Evolutionary conservation across 2,797 vertebrate species (phyloP), one percentile per base, ranked within the genome.

Genomic region (Xenops minutus): DNA sequence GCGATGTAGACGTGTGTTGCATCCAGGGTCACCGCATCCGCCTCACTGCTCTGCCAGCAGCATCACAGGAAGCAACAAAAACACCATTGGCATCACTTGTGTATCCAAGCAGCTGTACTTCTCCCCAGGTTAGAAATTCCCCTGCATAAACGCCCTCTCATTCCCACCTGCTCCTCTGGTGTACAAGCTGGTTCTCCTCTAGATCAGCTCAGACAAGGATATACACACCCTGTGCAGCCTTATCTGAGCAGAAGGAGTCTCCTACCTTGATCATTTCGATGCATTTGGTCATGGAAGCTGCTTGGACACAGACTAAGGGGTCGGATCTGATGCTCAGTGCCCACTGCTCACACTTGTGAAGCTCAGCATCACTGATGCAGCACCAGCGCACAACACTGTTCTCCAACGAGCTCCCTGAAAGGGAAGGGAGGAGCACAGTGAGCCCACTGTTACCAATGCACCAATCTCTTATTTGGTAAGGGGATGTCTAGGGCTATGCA

Each of bases 371-470:
- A 64, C 99, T 99, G 89, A 99, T 98, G 89, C 99, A 99, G 97
- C 99, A 99, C 99, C 99, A 99, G 41, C 99, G 98, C 79, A 99
- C 98, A 13, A 99, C 97, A 18, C 99, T 99, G 97, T 99, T 98
- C 93, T 99, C 98, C 95, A 99, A 95, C 7, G 99, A 99, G 93
- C 98, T 99, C 85, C 99, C 99, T 99, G 96, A 77, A 92, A 79
- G 5, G 34, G 44, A 36, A 73, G 43, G 67, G 72, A 68, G 39
- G 56, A 51, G 34, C 10, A 61, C 44, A 48, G 27, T 20, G 49
- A 85, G 39, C 75, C 36, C 34, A 5, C 44, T 2, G 2, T 48
- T 61, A 74, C 26, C 63, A 43, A 7, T 5, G 30, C 46, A 75
- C 11, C 49, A 23, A 26, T 22, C 43, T 87, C 20, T 46, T 36